A percentile compares a stretch with the other conserved stretches of the same genome.
phyloP scores from a whole-genome alignment of 2,797 vertebrate genomes.

The Menidia menidia region DNA sequence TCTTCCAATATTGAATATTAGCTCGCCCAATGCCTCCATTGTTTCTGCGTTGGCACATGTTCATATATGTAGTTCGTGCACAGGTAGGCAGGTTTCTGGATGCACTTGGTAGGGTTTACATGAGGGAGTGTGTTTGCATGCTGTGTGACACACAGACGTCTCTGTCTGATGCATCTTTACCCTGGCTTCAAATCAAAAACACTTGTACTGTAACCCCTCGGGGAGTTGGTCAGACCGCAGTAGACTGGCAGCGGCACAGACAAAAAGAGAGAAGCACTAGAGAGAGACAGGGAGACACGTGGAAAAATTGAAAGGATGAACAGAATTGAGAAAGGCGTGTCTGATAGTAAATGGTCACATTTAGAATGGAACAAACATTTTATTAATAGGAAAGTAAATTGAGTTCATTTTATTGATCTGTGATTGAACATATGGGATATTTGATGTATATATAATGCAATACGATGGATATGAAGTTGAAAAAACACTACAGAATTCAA shows the following conservation, averaged over 20 bases:
- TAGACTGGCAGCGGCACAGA: conserved; percentile 52
- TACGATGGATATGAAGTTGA: too few species aligned
- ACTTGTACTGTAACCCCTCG: conserved; percentile 74
- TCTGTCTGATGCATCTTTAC: conserved; percentile 68
- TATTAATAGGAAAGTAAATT: too few species aligned
- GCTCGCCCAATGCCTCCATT: conserved; percentile 18
- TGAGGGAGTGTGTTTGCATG: conserved; percentile 19
- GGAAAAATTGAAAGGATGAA: neutral
- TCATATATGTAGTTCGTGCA: neutral
- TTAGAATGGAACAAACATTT: too few species aligned
- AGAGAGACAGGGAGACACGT: conserved; percentile 16
- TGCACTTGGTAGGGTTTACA: conserved; percentile 12
- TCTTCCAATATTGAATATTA: too few species aligned
- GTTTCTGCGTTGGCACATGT: neutral
- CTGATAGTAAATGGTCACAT: too few species aligned
- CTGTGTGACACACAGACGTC: conserved; percentile 52
- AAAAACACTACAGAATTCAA: too few species aligned
- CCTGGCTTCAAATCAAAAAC: conserved; percentile 79
- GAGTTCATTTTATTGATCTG: too few species aligned
- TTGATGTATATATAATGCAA: too few species aligned
- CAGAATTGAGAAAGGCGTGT: neutral
- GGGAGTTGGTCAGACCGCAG: conserved; percentile 55
- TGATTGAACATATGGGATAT: too few species aligned
- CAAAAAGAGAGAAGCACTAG: conserved; percentile 23
- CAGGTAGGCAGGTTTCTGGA: conserved; percentile 9